phyloP scores from a whole-genome alignment of 2,797 vertebrate genomes.

The Enteromius radiatus region DNA sequence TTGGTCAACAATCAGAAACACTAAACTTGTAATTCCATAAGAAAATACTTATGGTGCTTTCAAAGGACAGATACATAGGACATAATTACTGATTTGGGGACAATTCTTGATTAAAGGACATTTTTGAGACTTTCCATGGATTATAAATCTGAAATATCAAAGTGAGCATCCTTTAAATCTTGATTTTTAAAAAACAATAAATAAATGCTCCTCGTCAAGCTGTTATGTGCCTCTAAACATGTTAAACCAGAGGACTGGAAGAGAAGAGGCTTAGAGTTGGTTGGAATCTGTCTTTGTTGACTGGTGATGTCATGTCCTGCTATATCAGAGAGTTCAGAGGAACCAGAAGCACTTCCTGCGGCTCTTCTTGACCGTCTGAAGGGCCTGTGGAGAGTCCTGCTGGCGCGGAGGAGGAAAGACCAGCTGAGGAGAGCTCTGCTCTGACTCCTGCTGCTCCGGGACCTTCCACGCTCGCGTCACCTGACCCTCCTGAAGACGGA shows the following conservation, averaged over 20 bases:
- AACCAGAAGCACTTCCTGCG: constrained; percentile 84
- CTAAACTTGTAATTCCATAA: background rate
- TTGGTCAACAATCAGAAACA: constrained; percentile 13
- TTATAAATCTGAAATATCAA: constrained; percentile 19
- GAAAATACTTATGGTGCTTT: background rate
- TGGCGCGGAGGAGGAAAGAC: constrained; percentile 56
- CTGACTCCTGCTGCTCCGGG: constrained; percentile 72
- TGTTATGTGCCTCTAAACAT: background rate
- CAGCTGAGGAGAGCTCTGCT: constrained; percentile 60
- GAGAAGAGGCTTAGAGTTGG: constrained; percentile 26
- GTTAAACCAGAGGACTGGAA: background rate
- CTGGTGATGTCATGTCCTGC: constrained; percentile 13
- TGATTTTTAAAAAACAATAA: constrained; percentile 6
- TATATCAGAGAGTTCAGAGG: constrained; percentile 68
- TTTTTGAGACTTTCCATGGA: background rate
- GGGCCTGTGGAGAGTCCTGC: constrained; percentile 73
- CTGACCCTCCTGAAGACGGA: constrained; percentile 81
- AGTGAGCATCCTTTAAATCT: background rate
- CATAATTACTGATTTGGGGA: background rate
- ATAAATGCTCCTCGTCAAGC: background rate
- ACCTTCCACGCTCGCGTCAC: constrained; percentile 81
- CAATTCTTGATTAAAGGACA: background rate
- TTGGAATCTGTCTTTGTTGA: background rate
- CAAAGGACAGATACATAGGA: background rate
- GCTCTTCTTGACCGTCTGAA: constrained; percentile 74